A percentile compares a stretch with the other conserved stretches of the same genome.
phyloP scores from a whole-genome alignment of 1,140 invertebrate species.

The Hycleus phaleratus region DNA sequence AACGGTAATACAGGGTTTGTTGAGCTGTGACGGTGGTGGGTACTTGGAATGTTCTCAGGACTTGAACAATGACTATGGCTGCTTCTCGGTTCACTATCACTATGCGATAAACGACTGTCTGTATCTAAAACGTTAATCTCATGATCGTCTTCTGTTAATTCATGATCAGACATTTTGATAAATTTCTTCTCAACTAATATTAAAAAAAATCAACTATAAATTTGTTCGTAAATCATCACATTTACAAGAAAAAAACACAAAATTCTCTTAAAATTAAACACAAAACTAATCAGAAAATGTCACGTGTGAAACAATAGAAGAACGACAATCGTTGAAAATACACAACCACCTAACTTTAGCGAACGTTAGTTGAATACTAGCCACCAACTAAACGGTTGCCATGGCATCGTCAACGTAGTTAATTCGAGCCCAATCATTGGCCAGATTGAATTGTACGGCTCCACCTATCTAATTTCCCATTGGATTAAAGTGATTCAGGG shows the following conservation, averaged over 20 bases:
- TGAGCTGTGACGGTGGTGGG: conserved; percentile 16
- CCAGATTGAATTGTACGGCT: conserved; percentile 31
- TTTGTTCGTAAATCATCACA: not conserved
- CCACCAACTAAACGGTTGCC: conserved; percentile 35
- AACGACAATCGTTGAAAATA: not conserved
- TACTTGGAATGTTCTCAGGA: conserved; percentile 41
- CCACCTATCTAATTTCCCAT: conserved; percentile 37
- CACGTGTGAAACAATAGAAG: conserved; percentile 1
- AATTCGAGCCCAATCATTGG: conserved; percentile 35
- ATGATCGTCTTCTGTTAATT: conserved; percentile 39
- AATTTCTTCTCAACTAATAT: not conserved
- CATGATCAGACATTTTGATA: conserved; percentile 38
- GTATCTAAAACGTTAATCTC: conserved; percentile 45
- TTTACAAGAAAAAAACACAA: not conserved
- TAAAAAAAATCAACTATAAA: not conserved
- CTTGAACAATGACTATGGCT: conserved; percentile 43
- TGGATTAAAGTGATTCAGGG: conserved; percentile 41
- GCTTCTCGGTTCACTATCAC: conserved; percentile 45
- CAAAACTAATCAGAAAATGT: not conserved
- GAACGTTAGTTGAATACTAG: conserved; percentile 31
- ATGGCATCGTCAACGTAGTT: conserved; percentile 37
- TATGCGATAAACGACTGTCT: conserved; percentile 46
- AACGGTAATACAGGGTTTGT: conserved; percentile 47
- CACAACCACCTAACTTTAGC: conserved; percentile 12
- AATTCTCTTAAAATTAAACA: not conserved